Evolutionary conservation across 1,140 invertebrate species (phyloP), one percentile per base, ranked within the genome.

Genomic region (Scaptomyza montana): DNA sequence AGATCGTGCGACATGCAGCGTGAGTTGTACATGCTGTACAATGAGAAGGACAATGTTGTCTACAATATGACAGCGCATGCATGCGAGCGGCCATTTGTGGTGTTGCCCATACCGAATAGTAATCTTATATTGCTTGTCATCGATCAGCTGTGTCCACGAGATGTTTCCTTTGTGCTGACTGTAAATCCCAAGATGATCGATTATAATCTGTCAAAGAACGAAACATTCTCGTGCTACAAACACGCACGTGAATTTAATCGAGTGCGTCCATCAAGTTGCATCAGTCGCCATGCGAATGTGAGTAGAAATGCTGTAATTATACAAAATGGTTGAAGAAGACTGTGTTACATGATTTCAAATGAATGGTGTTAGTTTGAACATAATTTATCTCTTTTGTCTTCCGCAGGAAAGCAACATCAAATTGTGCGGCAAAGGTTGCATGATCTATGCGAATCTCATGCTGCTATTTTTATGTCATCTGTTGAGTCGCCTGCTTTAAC

Each of bases 71-170:
- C 85, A 62, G 89, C 91, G 46, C 92, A 91, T 39, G 86, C 89
- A 56, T 94, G 94, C 74, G 77, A 89, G 89, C 95, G 96, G 76
- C 95, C 95, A 13, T 98, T 97, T 92, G 95, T 97, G 62, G 96
- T 97, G 2, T 95, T 98, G 76, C 94, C 95, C 39, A 96, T 98
- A 39, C 95, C 95, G 39, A 94, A 94, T 47, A 98, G 96, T 47
- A 98, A 98, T 90, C 94, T 98, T 93, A 93, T 98, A 4, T 92
- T 98, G 60, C 92, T 98, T 1, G 96, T 97, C 2, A 95, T 97
- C 2, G 95, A 97, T 80, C 95, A 93, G 10, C 82, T 94, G 7
- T 96, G 96, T 80, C 93, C 93, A 63, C 89, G 92, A 0, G 93
- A 93, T 67, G 69, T 0, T 43, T 39, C 39, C 68, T 81, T 54